A percentile compares a stretch with the other conserved stretches of the same genome.
Conservation (phyloP, 2,797 vertebrate species). For the Pelodytes ibericus region DNA sequence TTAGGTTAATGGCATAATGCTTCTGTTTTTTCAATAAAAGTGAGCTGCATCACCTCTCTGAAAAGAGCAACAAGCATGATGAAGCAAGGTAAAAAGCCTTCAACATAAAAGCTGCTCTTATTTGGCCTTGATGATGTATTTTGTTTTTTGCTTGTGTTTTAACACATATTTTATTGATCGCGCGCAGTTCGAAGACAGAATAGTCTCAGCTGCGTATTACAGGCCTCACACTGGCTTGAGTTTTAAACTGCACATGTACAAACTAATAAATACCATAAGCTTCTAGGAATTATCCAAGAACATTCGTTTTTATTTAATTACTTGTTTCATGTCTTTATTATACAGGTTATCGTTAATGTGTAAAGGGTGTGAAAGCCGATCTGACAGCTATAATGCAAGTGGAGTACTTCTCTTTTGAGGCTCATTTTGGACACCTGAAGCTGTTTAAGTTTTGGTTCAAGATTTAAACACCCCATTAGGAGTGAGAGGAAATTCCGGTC, state of each 20-base stretch:
- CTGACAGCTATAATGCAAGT: too few species aligned
- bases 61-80: constrained; percentile 13
- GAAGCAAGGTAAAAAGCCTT: constrained; percentile 24
- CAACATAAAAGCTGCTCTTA: constrained; percentile 19
- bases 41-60: constrained; percentile 61
- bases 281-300: too few species aligned
- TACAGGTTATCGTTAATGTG: too few species aligned
- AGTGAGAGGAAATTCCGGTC: too few species aligned
- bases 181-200: background rate
- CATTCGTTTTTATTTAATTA: too few species aligned
- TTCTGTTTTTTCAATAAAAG: constrained; percentile 68
- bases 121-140: background rate
- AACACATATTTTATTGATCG: constrained; percentile 3
- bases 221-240: background rate
- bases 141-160: constrained; percentile 7
- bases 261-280: background rate
- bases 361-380: too few species aligned
- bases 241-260: background rate
- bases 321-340: too few species aligned
- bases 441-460: too few species aligned
- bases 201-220: background rate
- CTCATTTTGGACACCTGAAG: too few species aligned
- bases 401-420: too few species aligned
- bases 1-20: constrained; percentile 76
- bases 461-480: too few species aligned